Percentiles rank a stretch among this genome's conserved stretches.
phyloP scores from a whole-genome alignment of 1,140 invertebrate genomes.

The Chymomyza costata region DNA sequence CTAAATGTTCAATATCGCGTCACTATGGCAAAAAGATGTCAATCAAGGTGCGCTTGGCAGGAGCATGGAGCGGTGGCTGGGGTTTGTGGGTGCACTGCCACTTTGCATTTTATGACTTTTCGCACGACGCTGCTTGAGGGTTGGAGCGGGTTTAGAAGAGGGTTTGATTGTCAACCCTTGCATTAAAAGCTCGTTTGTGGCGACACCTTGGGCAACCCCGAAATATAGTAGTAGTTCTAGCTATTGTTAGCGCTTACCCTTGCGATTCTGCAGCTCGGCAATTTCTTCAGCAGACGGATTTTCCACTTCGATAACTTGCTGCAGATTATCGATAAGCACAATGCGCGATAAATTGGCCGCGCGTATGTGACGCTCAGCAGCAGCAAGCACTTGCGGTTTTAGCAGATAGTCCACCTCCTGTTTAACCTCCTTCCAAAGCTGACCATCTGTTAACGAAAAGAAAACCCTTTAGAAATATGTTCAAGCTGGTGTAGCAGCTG shows the following conservation, averaged over 20 bases:
- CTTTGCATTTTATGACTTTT: conserved; percentile 63
- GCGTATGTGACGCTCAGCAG: conserved; percentile 77
- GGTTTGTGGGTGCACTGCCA: conserved; percentile 34
- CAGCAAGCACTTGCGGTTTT: conserved; percentile 77
- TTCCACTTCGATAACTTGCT: conserved; percentile 85
- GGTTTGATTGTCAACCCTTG: conserved; percentile 24
- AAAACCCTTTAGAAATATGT: no score
- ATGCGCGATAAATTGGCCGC: conserved; percentile 79
- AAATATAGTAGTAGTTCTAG: not conserved
- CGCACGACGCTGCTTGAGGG: no score
- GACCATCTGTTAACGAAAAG: conserved; percentile 77
- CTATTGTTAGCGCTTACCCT: conserved; percentile 77
- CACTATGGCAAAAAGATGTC: conserved; percentile 43
- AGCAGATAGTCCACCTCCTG: conserved; percentile 82
- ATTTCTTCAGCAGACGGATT: conserved; percentile 82
- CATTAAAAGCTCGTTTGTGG: conserved; percentile 66
- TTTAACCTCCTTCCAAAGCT: conserved; percentile 82
- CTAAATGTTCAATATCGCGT: not conserved
- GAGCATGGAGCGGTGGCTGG: no score
- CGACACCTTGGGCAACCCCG: conserved; percentile 51
- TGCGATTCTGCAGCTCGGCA: conserved; percentile 81
- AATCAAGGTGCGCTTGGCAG: conserved; percentile 6
- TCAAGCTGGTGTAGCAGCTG: not conserved
- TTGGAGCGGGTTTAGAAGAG: not conserved
- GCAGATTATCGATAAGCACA: conserved; percentile 84